Evolutionary conservation across 2,113 vertebrate species (phyloP).

Genomic region (Pollachius pollachius): DNA sequence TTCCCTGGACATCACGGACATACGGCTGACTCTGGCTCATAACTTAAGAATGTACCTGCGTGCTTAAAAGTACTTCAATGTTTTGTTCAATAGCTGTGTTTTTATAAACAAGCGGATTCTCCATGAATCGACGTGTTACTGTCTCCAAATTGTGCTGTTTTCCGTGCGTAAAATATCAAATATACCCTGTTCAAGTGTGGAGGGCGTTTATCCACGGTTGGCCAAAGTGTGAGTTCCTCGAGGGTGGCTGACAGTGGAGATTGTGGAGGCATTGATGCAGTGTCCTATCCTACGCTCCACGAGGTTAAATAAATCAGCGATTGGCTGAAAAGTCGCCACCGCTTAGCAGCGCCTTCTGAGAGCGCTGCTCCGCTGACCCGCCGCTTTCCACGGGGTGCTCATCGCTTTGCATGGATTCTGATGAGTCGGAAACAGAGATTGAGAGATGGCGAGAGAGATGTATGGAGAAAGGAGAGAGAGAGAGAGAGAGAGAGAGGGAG

Average conservation of each 20-base stretch:
- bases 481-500: too few species aligned
- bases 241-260: constrained; percentile 7
- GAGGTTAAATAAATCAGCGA: constrained; percentile 50
- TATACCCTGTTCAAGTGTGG: neutral
- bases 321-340: constrained; percentile 30
- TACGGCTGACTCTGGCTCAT: constrained; percentile 7
- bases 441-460: too few species aligned
- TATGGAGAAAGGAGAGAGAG: too few species aligned
- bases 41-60: constrained; percentile 11
- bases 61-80: too few species aligned
- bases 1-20: constrained; percentile 13
- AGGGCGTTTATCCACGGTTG: constrained; percentile 12
- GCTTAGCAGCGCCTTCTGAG: constrained; percentile 35
- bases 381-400: constrained; percentile 44
- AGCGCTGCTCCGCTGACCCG: constrained; percentile 58
- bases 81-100: neutral
- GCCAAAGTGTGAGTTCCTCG: constrained; percentile 4
- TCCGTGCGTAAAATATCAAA: constrained; percentile 39
- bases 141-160: neutral
- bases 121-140: constrained; percentile 6
- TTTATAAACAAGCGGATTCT: constrained; percentile 13
- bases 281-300: constrained; percentile 26
- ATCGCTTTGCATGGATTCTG: constrained; percentile 44
- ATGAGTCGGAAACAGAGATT: constrained; percentile 14
- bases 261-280: constrained; percentile 47